Evolutionary conservation across 2,113 vertebrate genomes (phyloP), one percentile per base, ranked within the genome.

Genomic region (Cottus gobio): DNA sequence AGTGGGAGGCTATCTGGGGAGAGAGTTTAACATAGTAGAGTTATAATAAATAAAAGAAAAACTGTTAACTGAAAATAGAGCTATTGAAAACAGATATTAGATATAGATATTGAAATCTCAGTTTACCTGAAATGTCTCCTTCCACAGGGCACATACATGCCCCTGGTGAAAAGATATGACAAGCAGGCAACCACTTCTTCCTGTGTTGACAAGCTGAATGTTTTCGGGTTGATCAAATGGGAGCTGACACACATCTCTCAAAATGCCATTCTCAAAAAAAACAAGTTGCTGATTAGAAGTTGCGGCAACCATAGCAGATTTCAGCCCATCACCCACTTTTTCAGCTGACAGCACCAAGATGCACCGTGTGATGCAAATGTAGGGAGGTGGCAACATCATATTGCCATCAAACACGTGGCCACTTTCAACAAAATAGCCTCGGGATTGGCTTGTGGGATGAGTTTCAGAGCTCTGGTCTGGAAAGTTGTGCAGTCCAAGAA

Each of bases 221-320:
- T 89, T 89, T 82, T 80, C 82, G 2, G 96, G 95, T 15, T 94
- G 92, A 71, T 94, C 91, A 10, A 95, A 97, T 1, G 97, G 97
- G 79, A 99, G 96, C 37, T 95, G 92, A 63, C 96, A 96, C 0
- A 95, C 87, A 4, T 95, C 93, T 90, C 92, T 94, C 13, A 96
- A 96, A 2, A 84, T 31, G 26, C 97, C 96, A 84, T 96, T 92
- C 74, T 96, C 95, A 87, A 98, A 97, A 80, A 90, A 94, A 86
- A 99, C 90, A 16, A 99, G 92, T 65, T 98, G 98, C 79, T 94
- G 96, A 68, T 90, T 95, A 67, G 71, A 91, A 1, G 97, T 99
- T 34, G 95, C 77, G 16, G 92, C 96, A 10, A 97, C 85, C 70
- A 95, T 89, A 4, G 93, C 89, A 13, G 94, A 92, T 69, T 24